Base-by-base conservation (phyloP, 1,140 invertebrate genomes). In the Ostrea edulis region DNA sequence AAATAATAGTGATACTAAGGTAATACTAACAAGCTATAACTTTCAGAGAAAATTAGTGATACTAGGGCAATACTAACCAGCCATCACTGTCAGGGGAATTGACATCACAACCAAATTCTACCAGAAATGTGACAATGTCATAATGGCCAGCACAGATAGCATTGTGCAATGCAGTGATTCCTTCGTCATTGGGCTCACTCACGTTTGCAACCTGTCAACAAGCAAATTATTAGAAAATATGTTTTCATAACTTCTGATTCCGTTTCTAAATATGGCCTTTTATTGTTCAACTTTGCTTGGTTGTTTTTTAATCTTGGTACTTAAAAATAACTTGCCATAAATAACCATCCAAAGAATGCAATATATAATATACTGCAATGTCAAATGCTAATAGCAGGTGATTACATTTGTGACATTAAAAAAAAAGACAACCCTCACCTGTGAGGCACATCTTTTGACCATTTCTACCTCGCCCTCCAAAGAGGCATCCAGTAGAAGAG, bases 101-200 rank as follows among this genome's bases (percentile, higher is more conserved):
- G 7, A 99, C 98, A 95, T 99, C 99, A 95, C 98, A 99, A 62
- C 99, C 98, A 94, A 98, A 97, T 95, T 99, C 98, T 54, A 99
- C 98, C 17, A 99, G 96, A 95, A 99, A 99, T 95, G 98, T 98
- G 90, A 99, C 98, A 93, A 99, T 99, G 93, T 99, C 98, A 92
- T 99, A 97, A 11, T 99, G 99, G 35, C 99, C 98, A 7, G 99
- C 99, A 96, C 99, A 99, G 93, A 99, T 99, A 91, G 99, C 99
- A 95, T 99, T 99, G 95, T 99, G 99, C 82, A 99, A 96, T 53
- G 99, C 99, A 2, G 99, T 99, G 91, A 99, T 99, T 9, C 95
- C 99, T 97, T 97, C 99, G 96, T 97, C 98, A 95, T 99, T 99
- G 22, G 98, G 97, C n/a, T 98, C 97, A 95, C 98, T 99, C 35